Evolutionary conservation across 2,888 invertebrate species (phyloP).

Genomic region (Sycophila texana): DNA sequence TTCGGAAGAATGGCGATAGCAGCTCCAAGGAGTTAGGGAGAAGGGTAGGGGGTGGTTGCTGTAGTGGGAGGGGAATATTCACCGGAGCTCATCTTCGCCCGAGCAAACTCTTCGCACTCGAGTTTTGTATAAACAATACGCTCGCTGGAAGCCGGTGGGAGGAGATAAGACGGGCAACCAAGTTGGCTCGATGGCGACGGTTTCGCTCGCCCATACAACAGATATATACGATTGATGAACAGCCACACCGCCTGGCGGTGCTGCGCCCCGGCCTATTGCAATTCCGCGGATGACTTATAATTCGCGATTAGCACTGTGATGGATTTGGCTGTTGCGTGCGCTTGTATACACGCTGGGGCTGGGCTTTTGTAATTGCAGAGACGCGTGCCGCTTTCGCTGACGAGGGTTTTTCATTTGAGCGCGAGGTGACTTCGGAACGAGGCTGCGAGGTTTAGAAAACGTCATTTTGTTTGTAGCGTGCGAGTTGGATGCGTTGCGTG

Average conservation of each 20-base stretch:
- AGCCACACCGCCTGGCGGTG: not conserved
- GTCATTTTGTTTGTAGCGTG: too few relatives aligned
- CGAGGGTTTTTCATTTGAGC: too few relatives aligned
- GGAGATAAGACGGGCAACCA: not conserved
- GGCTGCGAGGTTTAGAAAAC: too few relatives aligned
- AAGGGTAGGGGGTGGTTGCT: too few relatives aligned
- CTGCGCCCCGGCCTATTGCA: not conserved
- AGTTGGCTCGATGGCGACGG: not conserved
- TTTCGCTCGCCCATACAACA: not conserved
- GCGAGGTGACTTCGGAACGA: too few relatives aligned
- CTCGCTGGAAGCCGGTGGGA: not conserved
- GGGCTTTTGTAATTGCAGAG: not conserved
- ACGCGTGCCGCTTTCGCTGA: too few relatives aligned
- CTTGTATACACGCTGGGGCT: not conserved
- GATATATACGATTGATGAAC: constrained; percentile 16
- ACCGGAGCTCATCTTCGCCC: not conserved
- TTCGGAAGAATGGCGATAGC: constrained; percentile 22
- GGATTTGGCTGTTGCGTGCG: constrained; percentile 41
- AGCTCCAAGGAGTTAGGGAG: not conserved
- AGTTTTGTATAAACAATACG: not conserved
- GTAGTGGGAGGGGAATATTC: too few relatives aligned
- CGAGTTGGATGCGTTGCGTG: too few relatives aligned
- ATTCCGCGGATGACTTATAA: constrained; percentile 30
- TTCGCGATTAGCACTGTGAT: constrained; percentile 44
- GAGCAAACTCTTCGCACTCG: not conserved